A percentile compares a stretch with the other conserved stretches of the same genome.
phyloP scores from a whole-genome alignment of 35 echinoderm and acorn worm genomes.

The Ptychodera flava region DNA sequence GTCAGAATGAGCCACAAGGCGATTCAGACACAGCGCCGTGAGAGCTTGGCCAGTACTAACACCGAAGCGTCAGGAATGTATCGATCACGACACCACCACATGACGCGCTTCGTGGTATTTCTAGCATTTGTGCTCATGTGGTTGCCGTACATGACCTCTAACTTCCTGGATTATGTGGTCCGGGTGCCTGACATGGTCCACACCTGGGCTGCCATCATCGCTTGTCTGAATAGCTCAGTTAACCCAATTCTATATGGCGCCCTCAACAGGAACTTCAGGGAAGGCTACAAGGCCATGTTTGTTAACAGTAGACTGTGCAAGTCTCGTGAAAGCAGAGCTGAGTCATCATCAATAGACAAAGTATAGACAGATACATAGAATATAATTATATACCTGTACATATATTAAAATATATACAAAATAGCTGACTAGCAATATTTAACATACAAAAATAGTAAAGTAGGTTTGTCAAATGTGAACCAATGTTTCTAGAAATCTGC shows the following conservation, averaged over 20 bases:
- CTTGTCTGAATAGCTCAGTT: conserved; percentile 59
- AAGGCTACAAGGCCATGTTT: conserved; percentile 35
- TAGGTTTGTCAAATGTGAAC: too few relatives aligned
- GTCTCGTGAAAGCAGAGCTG: not conserved
- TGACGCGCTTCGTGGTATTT: conserved; percentile 58
- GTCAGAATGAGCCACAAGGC: not conserved
- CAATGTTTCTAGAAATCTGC: too few relatives aligned
- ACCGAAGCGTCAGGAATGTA: not conserved
- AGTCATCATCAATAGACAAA: not conserved
- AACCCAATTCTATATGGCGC: conserved; percentile 77
- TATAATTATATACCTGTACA: too few relatives aligned
- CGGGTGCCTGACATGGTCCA: conserved; percentile 29
- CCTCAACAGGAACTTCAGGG: conserved; percentile 60
- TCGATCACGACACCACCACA: not conserved
- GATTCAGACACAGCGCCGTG: not conserved
- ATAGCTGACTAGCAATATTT: too few relatives aligned
- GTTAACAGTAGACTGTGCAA: not conserved
- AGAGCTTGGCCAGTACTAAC: not conserved
- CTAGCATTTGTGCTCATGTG: conserved; percentile 43
- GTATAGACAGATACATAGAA: too few relatives aligned
- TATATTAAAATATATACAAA: too few relatives aligned
- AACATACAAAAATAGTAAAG: too few relatives aligned
- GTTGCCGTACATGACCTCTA: conserved; percentile 51
- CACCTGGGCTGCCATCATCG: conserved; percentile 42
- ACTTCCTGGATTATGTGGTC: conserved; percentile 36